Conservation (phyloP, 1,140 invertebrate genomes). For the Zaprionus africanus region DNA sequence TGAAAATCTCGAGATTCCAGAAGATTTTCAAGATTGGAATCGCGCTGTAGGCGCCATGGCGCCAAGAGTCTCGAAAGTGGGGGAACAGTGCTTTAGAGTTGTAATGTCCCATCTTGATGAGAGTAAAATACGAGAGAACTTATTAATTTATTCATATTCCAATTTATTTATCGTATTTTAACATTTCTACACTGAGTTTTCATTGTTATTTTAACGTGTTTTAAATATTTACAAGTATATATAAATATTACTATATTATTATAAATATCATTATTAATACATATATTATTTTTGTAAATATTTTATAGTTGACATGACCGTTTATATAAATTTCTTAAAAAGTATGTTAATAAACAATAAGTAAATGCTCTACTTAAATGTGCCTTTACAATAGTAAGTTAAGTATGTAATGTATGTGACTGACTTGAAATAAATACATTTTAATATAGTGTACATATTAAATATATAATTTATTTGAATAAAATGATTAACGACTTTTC, state of each 20-base stretch:
- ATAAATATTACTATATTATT: not conserved
- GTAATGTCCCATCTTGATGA: not conserved
- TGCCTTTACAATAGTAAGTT: not conserved
- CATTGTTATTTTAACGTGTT: not conserved
- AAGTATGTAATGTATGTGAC: not conserved
- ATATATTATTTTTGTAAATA: no score
- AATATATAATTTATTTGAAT: not conserved
- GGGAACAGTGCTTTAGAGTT: not conserved
- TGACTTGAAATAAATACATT: not conserved
- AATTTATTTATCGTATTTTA: not conserved
- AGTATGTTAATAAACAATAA: not conserved
- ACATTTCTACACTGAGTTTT: not conserved
- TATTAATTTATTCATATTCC: not conserved
- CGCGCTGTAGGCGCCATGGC: no score
- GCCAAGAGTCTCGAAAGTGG: not conserved
- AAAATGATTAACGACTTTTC: not conserved
- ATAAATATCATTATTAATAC: no score
- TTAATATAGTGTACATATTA: not conserved
- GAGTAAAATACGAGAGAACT: not conserved
- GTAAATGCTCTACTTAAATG: not conserved
- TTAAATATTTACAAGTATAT: not conserved
- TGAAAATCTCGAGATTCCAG: not conserved
- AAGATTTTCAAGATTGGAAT: not conserved
- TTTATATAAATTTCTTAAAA: no score
- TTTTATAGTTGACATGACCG: no score